A percentile compares a stretch with the other conserved stretches of the same genome.
phyloP scores from a whole-genome alignment of 2,888 invertebrate genomes.

The Cephus spinipes region DNA sequence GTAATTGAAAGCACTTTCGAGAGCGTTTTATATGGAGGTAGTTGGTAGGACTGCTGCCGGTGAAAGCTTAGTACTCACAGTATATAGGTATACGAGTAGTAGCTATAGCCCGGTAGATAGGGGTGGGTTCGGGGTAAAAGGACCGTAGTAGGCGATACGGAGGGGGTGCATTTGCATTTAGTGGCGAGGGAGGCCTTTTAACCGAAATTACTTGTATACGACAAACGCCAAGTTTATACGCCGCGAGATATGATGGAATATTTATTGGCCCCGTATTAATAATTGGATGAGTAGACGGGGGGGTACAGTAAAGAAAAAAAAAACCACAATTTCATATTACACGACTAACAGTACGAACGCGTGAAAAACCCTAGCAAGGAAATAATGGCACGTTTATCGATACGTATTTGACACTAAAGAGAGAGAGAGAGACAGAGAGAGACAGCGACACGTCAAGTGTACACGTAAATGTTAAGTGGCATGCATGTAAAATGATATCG shows the following conservation, averaged over 20 bases:
- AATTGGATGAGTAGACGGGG: slow-evolving; percentile 11
- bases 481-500: background rate
- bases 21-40: background rate
- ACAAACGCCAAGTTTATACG: slow-evolving; percentile 61
- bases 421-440: background rate
- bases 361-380: background rate
- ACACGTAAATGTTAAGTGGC: background rate
- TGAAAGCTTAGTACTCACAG: background rate
- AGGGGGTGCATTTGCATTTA: slow-evolving; percentile 54
- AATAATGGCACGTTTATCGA: background rate
- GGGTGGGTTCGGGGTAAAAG: background rate
- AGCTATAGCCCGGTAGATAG: background rate
- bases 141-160: background rate
- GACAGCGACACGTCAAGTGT: too few species aligned
- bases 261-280: slow-evolving; percentile 60
- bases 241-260: slow-evolving; percentile 56
- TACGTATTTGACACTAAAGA: background rate
- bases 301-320: too few species aligned
- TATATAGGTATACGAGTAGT: background rate
- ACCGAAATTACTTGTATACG: slow-evolving; percentile 60
- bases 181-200: slow-evolving; percentile 58
- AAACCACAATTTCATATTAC: background rate
- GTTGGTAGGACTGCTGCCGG: background rate
- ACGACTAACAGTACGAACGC: background rate
- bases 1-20: background rate